Base-by-base conservation (phyloP, 2,888 invertebrate species). In the Orthonevra nobilis region DNA sequence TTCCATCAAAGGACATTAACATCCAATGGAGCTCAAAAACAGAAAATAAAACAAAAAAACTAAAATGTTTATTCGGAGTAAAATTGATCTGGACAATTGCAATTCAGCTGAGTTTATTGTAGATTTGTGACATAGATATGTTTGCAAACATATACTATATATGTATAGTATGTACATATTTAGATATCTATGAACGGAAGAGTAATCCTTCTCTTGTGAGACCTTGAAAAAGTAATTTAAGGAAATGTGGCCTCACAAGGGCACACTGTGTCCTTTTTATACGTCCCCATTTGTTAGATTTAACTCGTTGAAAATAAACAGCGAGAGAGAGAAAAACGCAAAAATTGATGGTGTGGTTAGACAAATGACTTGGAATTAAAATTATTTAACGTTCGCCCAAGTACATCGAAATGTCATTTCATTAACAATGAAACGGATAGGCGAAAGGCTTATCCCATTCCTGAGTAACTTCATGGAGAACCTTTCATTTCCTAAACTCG, bases 371-470 rank as follows among this genome's bases (percentile, higher is more conserved):
- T 56, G 48, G 52, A 48, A 56, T 46, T 60, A 32, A 19, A 64
- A 40, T 38, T 36, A 26, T 48, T 50, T 23, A 17, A 12, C 38
- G 30, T 54, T 38, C 15, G 17, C 23, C 52, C 26, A 63, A 23
- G 17, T 63, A 30, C 69, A 69, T 63, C 42, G 69, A 44, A 66
- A 69, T 17, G 54, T 42, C 63, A 63, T 75, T 63, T 63, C 56
- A 63, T 48, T 56, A 63, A 61, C 63, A 66, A 73, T 74, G 60
- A 74, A 74, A 52, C 36, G 30, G 52, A 66, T 30, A 52, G 20
- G 36, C n/a, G 60, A 52, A 66, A 44, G 10, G 32, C 52, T 28
- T 26, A n/a, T 36, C 46, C 32, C 60, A 48, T 48, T 61, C 20
- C 60, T 26, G 30, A 68, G n/a, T n/a, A n/a, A 46, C 40, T 28